These are phyloP conservation scores for Sciaenops ocellatus DNA, from an alignment of 2,797 vertebrate species.

Conservation along the genomic window DNA sequence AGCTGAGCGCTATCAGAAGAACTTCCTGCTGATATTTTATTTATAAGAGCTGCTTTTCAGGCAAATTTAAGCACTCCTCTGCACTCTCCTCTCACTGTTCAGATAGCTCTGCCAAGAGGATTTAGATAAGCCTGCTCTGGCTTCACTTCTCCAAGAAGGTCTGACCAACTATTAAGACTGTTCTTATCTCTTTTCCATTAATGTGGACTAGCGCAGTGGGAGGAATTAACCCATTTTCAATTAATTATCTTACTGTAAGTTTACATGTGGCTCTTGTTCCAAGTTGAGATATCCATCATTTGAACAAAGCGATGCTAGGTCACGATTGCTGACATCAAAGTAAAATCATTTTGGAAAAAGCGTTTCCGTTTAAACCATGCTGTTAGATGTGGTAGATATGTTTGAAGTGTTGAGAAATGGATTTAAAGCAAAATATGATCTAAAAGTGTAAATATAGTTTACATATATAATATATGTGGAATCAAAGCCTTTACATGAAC, in stretches of 20 bases:
- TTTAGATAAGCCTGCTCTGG: conserved; percentile 80
- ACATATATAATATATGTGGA: conserved; percentile 30
- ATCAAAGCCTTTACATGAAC: conserved; percentile 50
- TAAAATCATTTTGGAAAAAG: conserved; percentile 7
- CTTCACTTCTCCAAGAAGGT: conserved; percentile 72
- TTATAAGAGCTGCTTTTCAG: conserved; percentile 77
- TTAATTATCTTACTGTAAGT: conserved; percentile 65
- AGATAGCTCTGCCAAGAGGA: conserved; percentile 78
- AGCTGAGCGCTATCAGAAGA: conserved; percentile 57
- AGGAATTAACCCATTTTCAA: conserved; percentile 74
- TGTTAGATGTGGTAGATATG: conserved; percentile 15
- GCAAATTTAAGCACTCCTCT: conserved; percentile 76
- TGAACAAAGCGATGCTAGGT: conserved; percentile 35
- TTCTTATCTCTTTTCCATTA: conserved; percentile 73
- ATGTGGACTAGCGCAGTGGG: conserved; percentile 58
- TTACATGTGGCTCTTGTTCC: conserved; percentile 59
- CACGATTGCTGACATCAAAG: conserved; percentile 36
- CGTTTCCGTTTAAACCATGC: conserved; percentile 12
- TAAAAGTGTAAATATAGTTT: conserved; percentile 31
- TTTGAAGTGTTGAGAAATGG: conserved; percentile 19
- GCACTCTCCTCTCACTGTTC: conserved; percentile 65
- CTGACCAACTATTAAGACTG: conserved; percentile 78
- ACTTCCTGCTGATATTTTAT: conserved; percentile 62
- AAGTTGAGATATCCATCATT: conserved; percentile 49
- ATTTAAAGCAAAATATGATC: conserved; percentile 26